A percentile compares a stretch with the other conserved stretches of the same genome.
phyloP scores from a whole-genome alignment of 2,113 vertebrate genomes.

The Thymallus thymallus region DNA sequence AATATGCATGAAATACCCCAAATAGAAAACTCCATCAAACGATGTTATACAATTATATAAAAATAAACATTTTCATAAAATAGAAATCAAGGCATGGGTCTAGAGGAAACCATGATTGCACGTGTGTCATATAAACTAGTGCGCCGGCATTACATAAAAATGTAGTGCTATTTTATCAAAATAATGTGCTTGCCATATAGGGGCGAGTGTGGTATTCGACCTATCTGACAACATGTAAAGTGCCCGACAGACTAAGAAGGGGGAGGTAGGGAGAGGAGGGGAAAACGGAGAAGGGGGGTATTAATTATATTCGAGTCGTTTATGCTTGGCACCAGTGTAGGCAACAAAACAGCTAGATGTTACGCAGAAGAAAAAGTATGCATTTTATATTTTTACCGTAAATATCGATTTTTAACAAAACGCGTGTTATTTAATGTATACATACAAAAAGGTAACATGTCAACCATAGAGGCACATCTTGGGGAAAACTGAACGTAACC shows the following conservation, averaged over 20 bases:
- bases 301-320: conserved; percentile 11
- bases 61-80: neutral
- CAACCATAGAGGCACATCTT: no score
- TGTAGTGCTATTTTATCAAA: no score
- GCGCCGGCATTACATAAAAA: neutral
- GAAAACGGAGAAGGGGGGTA: conserved; percentile 6
- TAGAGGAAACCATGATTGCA: neutral
- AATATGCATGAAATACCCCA: neutral
- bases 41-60: no score
- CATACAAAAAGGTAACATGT: neutral
- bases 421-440: neutral
- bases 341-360: neutral
- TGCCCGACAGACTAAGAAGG: neutral
- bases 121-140: neutral
- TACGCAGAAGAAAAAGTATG: neutral
- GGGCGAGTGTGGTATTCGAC: neutral
- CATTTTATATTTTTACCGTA: neutral
- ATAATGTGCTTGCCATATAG: neutral
- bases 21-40: neutral
- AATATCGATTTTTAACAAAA: neutral
- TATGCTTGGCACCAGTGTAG: conserved; percentile 18
- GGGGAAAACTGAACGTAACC: neutral
- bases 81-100: neutral
- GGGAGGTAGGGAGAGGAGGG: conserved; percentile 33
- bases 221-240: neutral